A percentile compares a stretch with the other conserved stretches of the same genome.
Evolutionary conservation across 2,113 vertebrate species (phyloP).

Genomic region (Trochalopteron elliotii): DNA sequence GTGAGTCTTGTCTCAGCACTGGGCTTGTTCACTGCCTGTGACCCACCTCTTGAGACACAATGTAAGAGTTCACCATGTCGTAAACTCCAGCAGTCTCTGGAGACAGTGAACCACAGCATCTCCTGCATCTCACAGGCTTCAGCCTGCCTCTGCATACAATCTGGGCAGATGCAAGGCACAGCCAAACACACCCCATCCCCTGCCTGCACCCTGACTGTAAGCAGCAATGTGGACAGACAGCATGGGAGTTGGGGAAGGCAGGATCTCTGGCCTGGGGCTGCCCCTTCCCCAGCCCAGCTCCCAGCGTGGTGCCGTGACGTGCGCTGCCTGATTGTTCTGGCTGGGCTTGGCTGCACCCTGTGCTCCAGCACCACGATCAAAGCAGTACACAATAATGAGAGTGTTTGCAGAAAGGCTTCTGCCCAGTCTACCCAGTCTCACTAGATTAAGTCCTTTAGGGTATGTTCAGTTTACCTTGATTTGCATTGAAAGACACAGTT

Average conservation of each 20-base stretch:
- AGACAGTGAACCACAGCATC: fast-evolving
- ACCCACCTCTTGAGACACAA: not conserved
- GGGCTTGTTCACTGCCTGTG: not conserved
- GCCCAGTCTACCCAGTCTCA: not conserved
- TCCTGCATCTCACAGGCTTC: not conserved
- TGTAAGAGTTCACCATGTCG: fast-evolving
- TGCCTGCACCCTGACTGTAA: not conserved
- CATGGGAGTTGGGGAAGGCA: fast-evolving
- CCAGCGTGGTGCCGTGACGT: not conserved
- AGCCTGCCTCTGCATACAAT: not conserved
- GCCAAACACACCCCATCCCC: not conserved
- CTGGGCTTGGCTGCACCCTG: not conserved
- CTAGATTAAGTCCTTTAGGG: not conserved
- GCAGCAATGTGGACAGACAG: not conserved
- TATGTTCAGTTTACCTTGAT: not conserved
- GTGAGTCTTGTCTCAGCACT: not conserved
- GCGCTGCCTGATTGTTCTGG: not conserved
- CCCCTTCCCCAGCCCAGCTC: not conserved
- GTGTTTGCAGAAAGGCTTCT: not conserved
- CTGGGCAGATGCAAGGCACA: too few species aligned
- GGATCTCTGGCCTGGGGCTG: not conserved
- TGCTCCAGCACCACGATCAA: not conserved
- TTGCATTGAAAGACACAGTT: not conserved
- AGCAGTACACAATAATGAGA: not conserved
- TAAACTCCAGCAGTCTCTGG: not conserved